Conservation (phyloP, 2,113 vertebrate species). For the Elgaria multicarinata region DNA sequence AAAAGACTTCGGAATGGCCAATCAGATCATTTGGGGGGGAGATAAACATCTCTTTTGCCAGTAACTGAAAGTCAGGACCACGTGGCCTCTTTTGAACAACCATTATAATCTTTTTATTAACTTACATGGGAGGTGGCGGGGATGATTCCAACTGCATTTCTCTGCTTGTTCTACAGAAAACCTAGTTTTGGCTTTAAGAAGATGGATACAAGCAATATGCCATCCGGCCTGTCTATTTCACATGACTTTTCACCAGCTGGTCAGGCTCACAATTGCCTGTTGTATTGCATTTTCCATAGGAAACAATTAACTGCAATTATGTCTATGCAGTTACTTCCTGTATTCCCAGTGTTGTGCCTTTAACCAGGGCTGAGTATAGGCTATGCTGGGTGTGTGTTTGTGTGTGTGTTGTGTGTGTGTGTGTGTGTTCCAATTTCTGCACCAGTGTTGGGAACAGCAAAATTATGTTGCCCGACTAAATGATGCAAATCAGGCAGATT, state of each 20-base stretch:
- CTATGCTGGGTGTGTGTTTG: conserved; percentile 47
- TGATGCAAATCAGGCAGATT: not conserved
- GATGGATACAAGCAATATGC: conserved; percentile 62
- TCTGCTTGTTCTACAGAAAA: conserved; percentile 58
- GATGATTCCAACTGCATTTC: conserved; percentile 64
- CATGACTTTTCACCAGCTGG: conserved; percentile 60
- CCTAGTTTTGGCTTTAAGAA: conserved; percentile 54
- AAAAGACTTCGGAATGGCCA: conserved; percentile 38
- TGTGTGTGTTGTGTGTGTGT: no score
- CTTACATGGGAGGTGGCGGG: conserved; percentile 42
- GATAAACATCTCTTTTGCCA: conserved; percentile 43
- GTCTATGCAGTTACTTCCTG: conserved; percentile 2
- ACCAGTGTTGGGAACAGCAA: not conserved
- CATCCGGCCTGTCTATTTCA: conserved; percentile 55
- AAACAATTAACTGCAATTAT: conserved; percentile 7
- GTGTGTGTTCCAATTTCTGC: conserved; percentile 40
- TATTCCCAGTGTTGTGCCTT: not conserved
- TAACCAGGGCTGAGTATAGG: not conserved
- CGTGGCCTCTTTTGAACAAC: conserved; percentile 54
- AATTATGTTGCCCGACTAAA: not conserved
- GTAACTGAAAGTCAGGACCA: conserved; percentile 45
- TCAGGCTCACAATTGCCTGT: conserved; percentile 48
- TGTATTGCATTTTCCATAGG: conserved; percentile 15
- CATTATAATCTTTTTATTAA: conserved; percentile 42
- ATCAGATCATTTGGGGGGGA: conserved; percentile 53